Evolutionary conservation across 2,888 invertebrate genomes (phyloP).

Genomic region (Agrotis ipsilon): DNA sequence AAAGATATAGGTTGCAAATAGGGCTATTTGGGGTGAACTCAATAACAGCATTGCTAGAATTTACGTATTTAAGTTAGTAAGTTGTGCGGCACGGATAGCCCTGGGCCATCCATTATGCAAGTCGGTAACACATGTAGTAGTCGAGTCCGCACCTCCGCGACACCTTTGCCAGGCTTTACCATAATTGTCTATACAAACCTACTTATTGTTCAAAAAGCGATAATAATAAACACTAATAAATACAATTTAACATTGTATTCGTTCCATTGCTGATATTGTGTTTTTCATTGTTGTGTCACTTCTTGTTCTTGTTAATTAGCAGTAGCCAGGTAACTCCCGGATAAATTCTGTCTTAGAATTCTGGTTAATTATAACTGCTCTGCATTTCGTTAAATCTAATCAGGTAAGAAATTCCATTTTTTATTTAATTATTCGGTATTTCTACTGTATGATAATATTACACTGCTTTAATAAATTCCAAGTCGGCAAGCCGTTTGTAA

Average conservation of each 20-base stretch:
- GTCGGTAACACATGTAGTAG: slow-evolving; percentile 86
- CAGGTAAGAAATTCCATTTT: not conserved
- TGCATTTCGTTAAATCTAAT: not conserved
- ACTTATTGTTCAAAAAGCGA: slow-evolving; percentile 76
- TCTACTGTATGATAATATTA: too few species aligned
- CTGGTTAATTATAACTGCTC: not conserved
- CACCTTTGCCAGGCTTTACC: slow-evolving; percentile 84
- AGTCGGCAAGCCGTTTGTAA: not conserved
- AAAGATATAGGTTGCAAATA: not conserved
- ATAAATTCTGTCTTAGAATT: not conserved
- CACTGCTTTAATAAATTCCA: too few species aligned
- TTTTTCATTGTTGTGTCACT: slow-evolving; percentile 35
- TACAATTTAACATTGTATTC: slow-evolving; percentile 63
- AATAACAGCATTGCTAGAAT: slow-evolving; percentile 10
- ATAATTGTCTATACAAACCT: slow-evolving; percentile 84
- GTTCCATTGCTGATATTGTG: slow-evolving; percentile 35
- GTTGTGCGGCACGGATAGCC: slow-evolving; percentile 72
- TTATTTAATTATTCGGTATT: too few species aligned
- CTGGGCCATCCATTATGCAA: slow-evolving; percentile 86
- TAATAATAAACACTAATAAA: slow-evolving; percentile 69
- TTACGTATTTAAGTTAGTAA: slow-evolving; percentile 28
- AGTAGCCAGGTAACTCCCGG: not conserved
- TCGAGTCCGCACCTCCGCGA: slow-evolving; percentile 75
- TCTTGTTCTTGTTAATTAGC: slow-evolving; percentile 25
- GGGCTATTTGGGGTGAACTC: slow-evolving; percentile 20